These are phyloP conservation scores for Reticulitermes lucifugus DNA, from an alignment of 2,888 invertebrate genomes.

Conservation along the genomic window DNA sequence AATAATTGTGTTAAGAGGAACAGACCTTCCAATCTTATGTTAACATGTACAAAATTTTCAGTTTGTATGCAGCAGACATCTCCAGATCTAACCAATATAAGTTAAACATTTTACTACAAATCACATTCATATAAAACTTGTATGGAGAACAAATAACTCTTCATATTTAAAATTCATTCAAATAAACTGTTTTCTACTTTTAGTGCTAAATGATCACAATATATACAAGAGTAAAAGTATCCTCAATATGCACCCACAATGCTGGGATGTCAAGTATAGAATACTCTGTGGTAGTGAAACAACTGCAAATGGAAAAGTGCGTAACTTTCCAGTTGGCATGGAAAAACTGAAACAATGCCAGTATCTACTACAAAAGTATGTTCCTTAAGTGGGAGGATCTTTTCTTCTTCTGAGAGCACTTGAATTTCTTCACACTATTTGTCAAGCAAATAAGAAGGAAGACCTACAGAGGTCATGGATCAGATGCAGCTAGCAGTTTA, in stretches of 20 bases:
- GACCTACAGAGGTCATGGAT: constrained; percentile 24
- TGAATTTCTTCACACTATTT: neutral
- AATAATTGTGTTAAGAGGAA: neutral
- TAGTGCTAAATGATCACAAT: constrained; percentile 30
- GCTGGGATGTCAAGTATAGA: neutral
- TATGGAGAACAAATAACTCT: constrained; percentile 12
- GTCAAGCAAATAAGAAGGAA: constrained; percentile 24
- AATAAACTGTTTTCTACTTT: constrained; percentile 5
- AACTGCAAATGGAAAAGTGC: constrained; percentile 6
- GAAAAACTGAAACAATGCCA: constrained; percentile 27
- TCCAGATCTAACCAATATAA: neutral
- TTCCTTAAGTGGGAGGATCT: neutral
- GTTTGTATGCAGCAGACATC: constrained; percentile 19
- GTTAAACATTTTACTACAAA: neutral
- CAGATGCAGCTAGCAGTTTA: constrained; percentile 15
- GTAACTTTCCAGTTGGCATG: neutral
- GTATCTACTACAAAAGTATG: constrained; percentile 18
- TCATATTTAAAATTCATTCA: constrained; percentile 1
- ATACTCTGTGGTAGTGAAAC: constrained; percentile 21
- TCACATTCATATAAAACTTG: constrained; percentile 28
- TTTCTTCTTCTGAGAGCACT: constrained; percentile 5
- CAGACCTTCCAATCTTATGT: neutral
- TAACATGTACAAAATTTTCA: neutral
- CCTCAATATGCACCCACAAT: constrained; percentile 8
- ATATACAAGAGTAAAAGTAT: constrained; percentile 27